Base-by-base conservation (phyloP, 1,140 invertebrate species). In the Dermatophagoides farinae region DNA sequence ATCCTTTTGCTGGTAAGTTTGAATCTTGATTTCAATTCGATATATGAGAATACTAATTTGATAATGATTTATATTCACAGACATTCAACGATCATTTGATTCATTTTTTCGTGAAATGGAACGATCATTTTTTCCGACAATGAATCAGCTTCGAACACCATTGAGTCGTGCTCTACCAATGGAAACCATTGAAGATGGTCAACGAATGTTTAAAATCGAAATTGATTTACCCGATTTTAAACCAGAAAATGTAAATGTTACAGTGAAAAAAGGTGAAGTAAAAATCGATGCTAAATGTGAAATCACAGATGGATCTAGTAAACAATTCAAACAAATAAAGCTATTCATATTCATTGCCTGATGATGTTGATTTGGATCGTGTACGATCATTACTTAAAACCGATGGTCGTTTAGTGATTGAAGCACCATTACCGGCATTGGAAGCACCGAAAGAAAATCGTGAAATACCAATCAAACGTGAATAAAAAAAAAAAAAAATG, bases 281-380 rank as follows among this genome's bases (percentile, higher is more conserved):
- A 67, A 63, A 0, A 65, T 71, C 40, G 37, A 66, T 11, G 70
- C 67, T 0, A 69, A 70, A 52, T 64, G 64, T 46, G 68, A 71
- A 22, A 46, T 63, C 12, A 67, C 55, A 0, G 65, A 67, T 31
- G 68, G 70, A 58, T 68, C 66, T 14, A 68, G 67, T 31, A 66
- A 68, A 44, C 65, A 67, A 49, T 68, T 68, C 47, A 70, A 71
- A 43, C 72, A 74, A 64, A 67, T 72, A 51, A n/a, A 62, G 61
- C 16, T 65, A 72, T 6, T 66, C 68, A 20, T 73, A 69, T 59
- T 66, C 71, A 0, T 50, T 75, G 9, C 74, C 74, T 0, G 67
- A 70, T 41, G 70, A 69, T 23, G 66, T 74, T 9, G 67, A 73
- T 31, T 53, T 66, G 11, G 64, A 69, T 43, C 63, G 67, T 41